Base-by-base conservation (phyloP, 2,113 vertebrate genomes). In the Cepphus grylle region DNA sequence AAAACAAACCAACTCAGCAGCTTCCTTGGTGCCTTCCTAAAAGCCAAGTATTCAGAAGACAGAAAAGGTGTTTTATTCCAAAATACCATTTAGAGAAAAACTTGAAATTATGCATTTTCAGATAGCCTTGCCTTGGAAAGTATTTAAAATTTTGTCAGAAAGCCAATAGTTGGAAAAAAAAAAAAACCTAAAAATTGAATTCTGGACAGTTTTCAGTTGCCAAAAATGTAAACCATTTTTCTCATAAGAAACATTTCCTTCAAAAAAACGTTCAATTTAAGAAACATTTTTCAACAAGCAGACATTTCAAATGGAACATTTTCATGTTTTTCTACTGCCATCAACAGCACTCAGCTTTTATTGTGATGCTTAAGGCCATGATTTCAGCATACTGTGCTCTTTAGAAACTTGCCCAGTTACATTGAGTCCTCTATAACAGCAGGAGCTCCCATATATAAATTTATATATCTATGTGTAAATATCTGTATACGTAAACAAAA, bases 341-440 rank as follows among this genome's bases (percentile, higher is more conserved):
- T 95, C 87, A 95, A 93, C 89, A 90, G 91, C 87, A 93, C 63
- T 96, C 81, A 93, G 89, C 81, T 96, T 95, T 96, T 95, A 97
- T 94, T 95, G 87, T 90, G 71, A 73, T 80, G 93, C 87, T 95
- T 81, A 66, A 90, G 96, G 96, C 91, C 91, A 93, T 82, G 42
- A 96, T 96, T 95, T 90, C 91, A 95, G 93, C 91, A 93, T 45
- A 91, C 67, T 95, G 78, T 58, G 73, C 89, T 95, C 89, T 82
- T 96, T 43, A 97, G 79, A 95, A 97, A 74, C 42, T 87, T 78
- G 50, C 86, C 84, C 47, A 26, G 66, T 80, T 95, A 52, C 63
- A 55, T 0, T 69, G 66, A 91, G 63, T 87, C 55, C 32, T 95
- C 63, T 59, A 4, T 7, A 95, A 47, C 85, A 90, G 74, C 91